These are phyloP conservation scores for Capitella teleta DNA, from an alignment of 1,140 invertebrate genomes.

Conservation along the genomic window DNA sequence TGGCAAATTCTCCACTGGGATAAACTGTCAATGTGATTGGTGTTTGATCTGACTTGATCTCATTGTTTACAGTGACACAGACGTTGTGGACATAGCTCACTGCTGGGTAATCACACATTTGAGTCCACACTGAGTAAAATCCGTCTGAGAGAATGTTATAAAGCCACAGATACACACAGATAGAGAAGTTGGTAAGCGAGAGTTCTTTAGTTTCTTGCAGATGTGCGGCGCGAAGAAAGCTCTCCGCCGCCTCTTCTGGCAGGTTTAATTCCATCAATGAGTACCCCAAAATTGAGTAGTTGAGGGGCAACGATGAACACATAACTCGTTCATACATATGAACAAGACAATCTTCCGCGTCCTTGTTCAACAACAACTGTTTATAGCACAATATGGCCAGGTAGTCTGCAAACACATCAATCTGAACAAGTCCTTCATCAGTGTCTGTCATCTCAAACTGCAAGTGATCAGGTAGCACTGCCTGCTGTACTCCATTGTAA, in stretches of 20 bases:
- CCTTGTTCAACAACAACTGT: slow-evolving; percentile 4
- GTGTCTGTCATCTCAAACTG: slow-evolving; percentile 8
- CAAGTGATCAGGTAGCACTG: slow-evolving; percentile 12
- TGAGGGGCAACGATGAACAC: slow-evolving; percentile 1
- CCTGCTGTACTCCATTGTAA: slow-evolving; percentile 12
- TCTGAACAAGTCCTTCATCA: slow-evolving; percentile 6
- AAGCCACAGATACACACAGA: not conserved
- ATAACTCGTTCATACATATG: not conserved
- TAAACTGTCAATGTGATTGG: too few relatives aligned
- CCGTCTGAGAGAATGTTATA: not conserved
- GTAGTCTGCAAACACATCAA: slow-evolving; percentile 7
- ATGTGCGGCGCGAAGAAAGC: not conserved
- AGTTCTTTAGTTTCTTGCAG: not conserved
- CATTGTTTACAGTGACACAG: too few relatives aligned
- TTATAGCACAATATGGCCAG: slow-evolving; percentile 12
- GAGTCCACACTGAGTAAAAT: not conserved
- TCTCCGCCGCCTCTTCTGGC: slow-evolving; percentile 5
- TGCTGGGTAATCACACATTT: too few relatives aligned
- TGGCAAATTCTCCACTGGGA: too few relatives aligned
- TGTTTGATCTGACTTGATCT: too few relatives aligned
- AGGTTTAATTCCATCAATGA: slow-evolving; percentile 10
- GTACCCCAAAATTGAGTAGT: slow-evolving; percentile 8
- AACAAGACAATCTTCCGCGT: slow-evolving; percentile 8
- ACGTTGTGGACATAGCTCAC: too few relatives aligned
- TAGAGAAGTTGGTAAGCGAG: not conserved